Conservation (phyloP, 2,113 vertebrate genomes). For the Forbesichthys agassizii region DNA sequence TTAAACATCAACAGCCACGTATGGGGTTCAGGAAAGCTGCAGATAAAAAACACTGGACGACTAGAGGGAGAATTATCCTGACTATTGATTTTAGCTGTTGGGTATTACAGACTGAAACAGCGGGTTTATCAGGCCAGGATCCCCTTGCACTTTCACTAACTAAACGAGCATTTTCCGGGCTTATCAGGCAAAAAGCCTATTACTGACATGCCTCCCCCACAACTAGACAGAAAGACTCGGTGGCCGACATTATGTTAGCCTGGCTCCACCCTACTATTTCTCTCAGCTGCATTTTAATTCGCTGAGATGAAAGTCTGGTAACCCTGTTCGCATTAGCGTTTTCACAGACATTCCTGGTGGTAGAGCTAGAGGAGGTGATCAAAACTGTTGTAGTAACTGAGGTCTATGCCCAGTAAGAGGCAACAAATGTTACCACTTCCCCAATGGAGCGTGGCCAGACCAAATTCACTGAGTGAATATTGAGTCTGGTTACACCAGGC, state of each 20-base stretch:
- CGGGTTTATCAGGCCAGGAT: slow-evolving; percentile 92
- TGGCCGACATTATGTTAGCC: slow-evolving; percentile 47
- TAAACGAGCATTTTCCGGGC: slow-evolving; percentile 89
- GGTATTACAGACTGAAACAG: slow-evolving; percentile 93
- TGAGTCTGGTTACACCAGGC: no score
- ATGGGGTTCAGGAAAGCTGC: slow-evolving; percentile 63
- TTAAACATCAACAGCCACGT: slow-evolving; percentile 54
- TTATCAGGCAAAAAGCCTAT: slow-evolving; percentile 85
- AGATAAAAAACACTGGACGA: slow-evolving; percentile 80
- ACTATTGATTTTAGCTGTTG: slow-evolving; percentile 97
- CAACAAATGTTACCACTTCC: no score
- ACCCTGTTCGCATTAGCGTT: no score
- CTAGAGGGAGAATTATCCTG: slow-evolving; percentile 90
- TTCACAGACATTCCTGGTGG: no score
- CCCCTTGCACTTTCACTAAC: slow-evolving; percentile 89
- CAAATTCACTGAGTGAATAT: no score
- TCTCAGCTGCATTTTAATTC: no score
- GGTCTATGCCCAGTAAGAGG: no score
- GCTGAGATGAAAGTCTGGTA: no score
- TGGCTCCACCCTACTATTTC: no score
- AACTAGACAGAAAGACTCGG: slow-evolving; percentile 59
- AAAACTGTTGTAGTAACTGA: no score
- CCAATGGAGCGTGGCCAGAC: no score
- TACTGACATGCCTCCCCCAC: slow-evolving; percentile 74
- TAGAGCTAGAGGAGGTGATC: no score